phyloP scores from a whole-genome alignment of 2,888 invertebrate species.

The Aspidapion aeneum region DNA sequence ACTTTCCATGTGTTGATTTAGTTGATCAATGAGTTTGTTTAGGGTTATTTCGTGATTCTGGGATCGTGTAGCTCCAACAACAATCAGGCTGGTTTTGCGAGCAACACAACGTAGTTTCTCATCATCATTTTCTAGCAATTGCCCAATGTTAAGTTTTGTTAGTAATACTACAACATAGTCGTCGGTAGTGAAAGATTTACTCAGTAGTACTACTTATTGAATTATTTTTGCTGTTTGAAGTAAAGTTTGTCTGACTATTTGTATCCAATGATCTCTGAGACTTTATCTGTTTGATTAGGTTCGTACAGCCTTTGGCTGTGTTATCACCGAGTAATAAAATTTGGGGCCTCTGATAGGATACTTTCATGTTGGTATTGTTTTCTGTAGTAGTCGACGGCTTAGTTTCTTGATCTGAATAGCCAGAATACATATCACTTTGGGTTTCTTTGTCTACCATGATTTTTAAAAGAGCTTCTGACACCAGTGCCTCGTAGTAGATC shows the following conservation, averaged over 20 bases:
- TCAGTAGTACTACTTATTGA: background rate
- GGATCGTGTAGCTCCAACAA: background rate
- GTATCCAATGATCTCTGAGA: background rate
- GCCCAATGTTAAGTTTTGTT: background rate
- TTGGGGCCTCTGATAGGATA: background rate
- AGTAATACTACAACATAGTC: background rate
- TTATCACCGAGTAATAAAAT: background rate
- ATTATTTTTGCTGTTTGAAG: background rate
- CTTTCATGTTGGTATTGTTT: too few species aligned
- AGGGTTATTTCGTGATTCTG: background rate
- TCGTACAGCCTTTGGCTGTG: background rate
- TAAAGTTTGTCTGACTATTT: background rate
- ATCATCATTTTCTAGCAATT: background rate
- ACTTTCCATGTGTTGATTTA: background rate
- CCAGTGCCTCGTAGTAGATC: background rate
- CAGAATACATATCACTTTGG: too few species aligned
- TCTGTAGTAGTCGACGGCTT: too few species aligned
- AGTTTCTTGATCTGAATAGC: too few species aligned
- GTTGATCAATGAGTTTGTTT: background rate
- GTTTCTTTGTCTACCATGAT: background rate
- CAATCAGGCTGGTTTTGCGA: background rate
- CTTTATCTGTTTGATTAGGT: background rate
- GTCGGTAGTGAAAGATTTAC: background rate
- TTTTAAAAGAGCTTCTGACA: background rate
- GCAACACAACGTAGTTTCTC: background rate